Base-by-base conservation (phyloP, 2,113 vertebrate genomes). In the Baryphthengus martii region DNA sequence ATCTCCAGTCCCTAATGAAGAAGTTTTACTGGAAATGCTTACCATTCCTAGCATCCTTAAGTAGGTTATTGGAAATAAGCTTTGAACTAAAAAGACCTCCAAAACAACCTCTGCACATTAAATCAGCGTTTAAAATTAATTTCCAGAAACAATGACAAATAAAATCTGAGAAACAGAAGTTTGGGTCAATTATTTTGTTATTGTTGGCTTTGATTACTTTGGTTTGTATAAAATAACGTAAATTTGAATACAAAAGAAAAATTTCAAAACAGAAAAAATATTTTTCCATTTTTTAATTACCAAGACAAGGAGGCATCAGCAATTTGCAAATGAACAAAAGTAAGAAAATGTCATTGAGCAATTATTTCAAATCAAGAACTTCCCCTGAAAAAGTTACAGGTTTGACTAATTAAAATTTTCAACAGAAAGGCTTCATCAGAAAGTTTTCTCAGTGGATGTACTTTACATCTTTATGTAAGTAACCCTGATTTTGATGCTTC, bases 251-350 rank as follows among this genome's bases (percentile, higher is more conserved):
- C 3, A 49, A 2, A 74, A 39, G 8, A 56, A 71, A 53, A 45
- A 33, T 8, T 17, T n/a, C 1, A 56, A 42, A 67, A 17, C 1
- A 33, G 14, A n/a, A n/a, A 45, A 6, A 23, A 28, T 3, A 4
- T 10, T 39, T 39, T 45, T 49, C n/a, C 2, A 4, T 9, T 50
- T 71, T 71, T 67, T 63, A 59, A 40, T 76, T 28, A 40, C 61
- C 7, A 70, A 50, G 79, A 70, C 4, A 66, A 28, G 35, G 11
- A 40, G 6, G 4, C 1, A 7, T 25, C 25, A 50, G 68, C 12
- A 68, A 63, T 84, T 79, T 80, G 4, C 9, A 86, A 80, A 23
- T 7, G 53, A 72, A 37, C 10, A 42, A 53, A 70, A 71, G 20
- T 20, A 67, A 53, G 10, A 75, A 2, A 91, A 83, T 7, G 0